Evolutionary conservation across 30 jellyfish, hydroid and myxozoan species (phyloP).

Genomic region (Aurelia sp.): DNA sequence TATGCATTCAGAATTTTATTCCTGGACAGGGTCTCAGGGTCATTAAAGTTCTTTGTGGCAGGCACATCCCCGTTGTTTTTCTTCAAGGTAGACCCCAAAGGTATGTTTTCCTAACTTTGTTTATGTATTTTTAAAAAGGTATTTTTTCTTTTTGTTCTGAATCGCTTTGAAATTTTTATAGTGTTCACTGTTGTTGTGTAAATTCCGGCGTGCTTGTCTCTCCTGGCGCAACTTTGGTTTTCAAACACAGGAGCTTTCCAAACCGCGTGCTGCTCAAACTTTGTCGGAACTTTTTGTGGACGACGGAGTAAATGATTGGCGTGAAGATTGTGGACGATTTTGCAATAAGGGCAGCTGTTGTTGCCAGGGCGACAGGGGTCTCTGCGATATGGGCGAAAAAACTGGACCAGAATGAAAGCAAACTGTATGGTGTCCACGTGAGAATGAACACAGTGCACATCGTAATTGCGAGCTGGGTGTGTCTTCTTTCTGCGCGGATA

Average conservation of each 20-base stretch:
- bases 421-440: constrained; percentile 73
- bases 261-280: constrained; percentile 8
- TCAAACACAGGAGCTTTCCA: constrained; percentile 20
- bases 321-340: constrained; percentile 75
- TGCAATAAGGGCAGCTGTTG: constrained; percentile 68
- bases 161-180: too few species aligned
- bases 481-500: constrained; percentile 59
- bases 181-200: too few species aligned
- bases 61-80: too few species aligned
- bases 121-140: too few species aligned
- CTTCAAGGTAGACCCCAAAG: too few species aligned
- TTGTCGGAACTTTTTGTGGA: constrained; percentile 63
- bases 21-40: too few species aligned
- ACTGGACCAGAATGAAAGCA: constrained; percentile 68
- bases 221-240: not conserved
- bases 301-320: constrained; percentile 62
- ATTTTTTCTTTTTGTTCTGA: too few species aligned
- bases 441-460: constrained; percentile 62
- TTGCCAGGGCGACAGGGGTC: constrained; percentile 34
- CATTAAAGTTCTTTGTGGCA: too few species aligned
- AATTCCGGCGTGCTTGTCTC: constrained; percentile 22
- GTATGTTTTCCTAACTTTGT: too few species aligned
- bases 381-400: constrained; percentile 33
- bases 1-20: too few species aligned
- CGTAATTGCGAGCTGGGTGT: constrained; percentile 54